Conservation (phyloP, 2,888 invertebrate species). For the Cataglyphis livida region DNA sequence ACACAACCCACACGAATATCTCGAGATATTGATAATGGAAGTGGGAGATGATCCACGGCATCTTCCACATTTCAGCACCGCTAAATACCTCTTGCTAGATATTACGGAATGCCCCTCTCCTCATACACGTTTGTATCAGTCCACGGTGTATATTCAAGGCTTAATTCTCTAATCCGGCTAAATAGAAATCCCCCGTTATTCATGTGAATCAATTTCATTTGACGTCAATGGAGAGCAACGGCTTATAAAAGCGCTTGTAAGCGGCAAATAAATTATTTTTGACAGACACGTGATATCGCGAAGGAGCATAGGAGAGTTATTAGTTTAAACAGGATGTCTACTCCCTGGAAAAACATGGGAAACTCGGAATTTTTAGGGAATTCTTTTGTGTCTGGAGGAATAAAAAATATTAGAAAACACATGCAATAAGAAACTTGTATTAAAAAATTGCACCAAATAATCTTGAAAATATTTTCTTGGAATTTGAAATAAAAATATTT, state of each 20-base stretch:
- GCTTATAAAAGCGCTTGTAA: neutral
- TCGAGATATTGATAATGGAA: constrained; percentile 50
- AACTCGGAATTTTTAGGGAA: too few species aligned
- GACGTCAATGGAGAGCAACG: neutral
- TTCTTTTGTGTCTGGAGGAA: too few species aligned
- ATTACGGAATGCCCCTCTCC: constrained; percentile 27
- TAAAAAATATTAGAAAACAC: too few species aligned
- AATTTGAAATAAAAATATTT: too few species aligned
- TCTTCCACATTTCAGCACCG: constrained; percentile 38
- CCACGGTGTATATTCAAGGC: neutral
- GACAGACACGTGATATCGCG: neutral
- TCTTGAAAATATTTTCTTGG: too few species aligned
- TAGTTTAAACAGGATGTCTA: too few species aligned
- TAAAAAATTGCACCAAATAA: too few species aligned
- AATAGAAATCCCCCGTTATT: constrained; percentile 11
- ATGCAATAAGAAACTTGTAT: too few species aligned
- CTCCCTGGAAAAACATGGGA: too few species aligned
- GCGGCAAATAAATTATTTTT: neutral
- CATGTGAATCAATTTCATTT: neutral
- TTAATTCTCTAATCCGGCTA: neutral
- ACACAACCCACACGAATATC: constrained; percentile 31
- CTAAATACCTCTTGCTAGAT: constrained; percentile 34
- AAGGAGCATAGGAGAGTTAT: neutral
- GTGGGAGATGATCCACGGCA: constrained; percentile 35
- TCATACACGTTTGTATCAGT: neutral